Evolutionary conservation across 2,888 invertebrate species (phyloP), one percentile per base, ranked within the genome.

Genomic region (Coelopa pilipes): DNA sequence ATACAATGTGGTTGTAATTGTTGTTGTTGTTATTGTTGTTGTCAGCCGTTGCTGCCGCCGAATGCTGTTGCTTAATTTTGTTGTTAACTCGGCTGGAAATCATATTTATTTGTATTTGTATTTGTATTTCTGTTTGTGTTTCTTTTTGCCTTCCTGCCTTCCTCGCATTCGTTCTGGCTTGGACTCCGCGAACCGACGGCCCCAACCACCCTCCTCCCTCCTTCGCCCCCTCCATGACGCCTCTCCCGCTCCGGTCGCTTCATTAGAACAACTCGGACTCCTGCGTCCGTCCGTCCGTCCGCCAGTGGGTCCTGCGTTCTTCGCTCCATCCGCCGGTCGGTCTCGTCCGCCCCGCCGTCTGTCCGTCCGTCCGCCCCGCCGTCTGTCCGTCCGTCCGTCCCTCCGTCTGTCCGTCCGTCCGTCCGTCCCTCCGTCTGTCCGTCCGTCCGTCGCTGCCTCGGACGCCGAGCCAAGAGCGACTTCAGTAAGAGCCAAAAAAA

Each of bases 61-160:
- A 2, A 21, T 59, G 57, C 24, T 59, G 57, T 45, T 65, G 46
- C 47, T 65, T 65, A 65, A 46, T 47, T 65, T 65, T 46, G 47
- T 65, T 50, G 50, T 68, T 68, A 24, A 55, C 53, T 68, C 67
- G 21, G 53, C 53, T 68, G 50, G 53, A 50, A 53, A 53, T 68
- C 53, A 67, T 67, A 24, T 67, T 67, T 67, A 63, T 63, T 65
- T 46, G n/a, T 65, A n/a, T 65, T 34, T 34, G 4, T 34, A 4
- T 46, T 19, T n/a, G 17, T 9, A 46, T 17, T 65, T 15, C 11
- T 34, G 46, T 63, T 65, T 46, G n/a, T 65, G 10, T 65, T 34
- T 34, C 34, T 34, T 34, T 46, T 19, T n/a, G 17, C 9, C 65
- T 17, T 65, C 65, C 10, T 65, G 46, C 47, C 24, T 62, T 62